Evolutionary conservation across 2,888 invertebrate species (phyloP).

Genomic region (Scrobipalpa atriplicella): DNA sequence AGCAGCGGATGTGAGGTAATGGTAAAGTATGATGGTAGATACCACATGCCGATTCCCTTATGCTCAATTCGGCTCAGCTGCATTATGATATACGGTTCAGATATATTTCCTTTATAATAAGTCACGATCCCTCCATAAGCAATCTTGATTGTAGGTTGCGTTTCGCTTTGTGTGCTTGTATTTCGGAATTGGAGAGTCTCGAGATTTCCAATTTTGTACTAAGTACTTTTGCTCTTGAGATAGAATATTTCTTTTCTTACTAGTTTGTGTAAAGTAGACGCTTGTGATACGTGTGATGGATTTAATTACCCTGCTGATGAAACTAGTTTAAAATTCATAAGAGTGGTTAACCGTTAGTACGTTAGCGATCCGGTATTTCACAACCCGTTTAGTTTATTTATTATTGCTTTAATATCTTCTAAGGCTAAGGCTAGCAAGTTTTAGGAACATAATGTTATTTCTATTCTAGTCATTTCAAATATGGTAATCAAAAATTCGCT

Average conservation of each 20-base stretch:
- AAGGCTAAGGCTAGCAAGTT: conserved; percentile 26
- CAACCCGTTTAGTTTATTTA: conserved; percentile 50
- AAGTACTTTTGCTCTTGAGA: neutral
- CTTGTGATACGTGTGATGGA: conserved; percentile 19
- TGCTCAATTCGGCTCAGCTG: conserved; percentile 46
- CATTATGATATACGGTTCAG: conserved; percentile 41
- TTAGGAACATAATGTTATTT: neutral
- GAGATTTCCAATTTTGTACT: conserved; percentile 26
- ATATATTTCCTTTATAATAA: conserved; percentile 44
- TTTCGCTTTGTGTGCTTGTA: conserved; percentile 31
- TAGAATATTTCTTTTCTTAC: neutral
- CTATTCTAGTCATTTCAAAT: conserved; percentile 4
- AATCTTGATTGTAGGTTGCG: conserved; percentile 43
- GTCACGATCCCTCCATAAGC: conserved; percentile 53
- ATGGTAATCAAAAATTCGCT: neutral
- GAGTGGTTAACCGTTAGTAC: conserved; percentile 45
- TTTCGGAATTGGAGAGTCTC: neutral
- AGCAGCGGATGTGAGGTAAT: conserved; percentile 68
- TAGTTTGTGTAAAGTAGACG: neutral
- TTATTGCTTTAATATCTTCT: conserved; percentile 36
- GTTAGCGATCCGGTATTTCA: conserved; percentile 42
- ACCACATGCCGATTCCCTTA: conserved; percentile 43
- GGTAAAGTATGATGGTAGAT: conserved; percentile 48
- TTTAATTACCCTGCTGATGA: conserved; percentile 36
- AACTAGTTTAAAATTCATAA: conserved; percentile 52